These are phyloP conservation scores for Ennomos quercinarius DNA, from an alignment of 2,888 invertebrate species.

Conservation along the genomic window DNA sequence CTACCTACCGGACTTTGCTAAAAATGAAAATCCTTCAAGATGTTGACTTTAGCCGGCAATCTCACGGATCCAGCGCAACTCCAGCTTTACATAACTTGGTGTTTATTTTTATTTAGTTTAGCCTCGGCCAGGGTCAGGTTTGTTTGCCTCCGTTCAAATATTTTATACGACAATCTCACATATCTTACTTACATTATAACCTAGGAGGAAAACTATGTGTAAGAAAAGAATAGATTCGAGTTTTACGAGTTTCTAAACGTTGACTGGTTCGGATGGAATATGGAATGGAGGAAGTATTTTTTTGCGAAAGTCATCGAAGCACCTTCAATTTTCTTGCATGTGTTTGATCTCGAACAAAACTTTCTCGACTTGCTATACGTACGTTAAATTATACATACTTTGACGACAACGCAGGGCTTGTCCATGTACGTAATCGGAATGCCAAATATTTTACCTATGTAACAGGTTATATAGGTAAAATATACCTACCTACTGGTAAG, in stretches of 20 bases:
- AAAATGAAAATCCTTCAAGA: conserved; percentile 38
- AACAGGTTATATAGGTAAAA: no score
- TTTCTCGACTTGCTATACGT: no score
- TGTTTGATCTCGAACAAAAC: no score
- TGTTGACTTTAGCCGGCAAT: conserved; percentile 33
- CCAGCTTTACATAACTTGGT: conserved; percentile 30
- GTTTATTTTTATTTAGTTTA: conserved; percentile 32
- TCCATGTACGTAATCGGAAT: conserved; percentile 15
- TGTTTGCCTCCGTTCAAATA: conserved; percentile 23
- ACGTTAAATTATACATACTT: conserved; percentile 2
- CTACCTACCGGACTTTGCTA: conserved; percentile 33
- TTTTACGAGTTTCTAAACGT: no score
- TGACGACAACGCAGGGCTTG: conserved; percentile 4
- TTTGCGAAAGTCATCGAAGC: no score
- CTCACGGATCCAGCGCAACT: conserved; percentile 33
- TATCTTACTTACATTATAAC: not conserved
- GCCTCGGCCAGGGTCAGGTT: conserved; percentile 20
- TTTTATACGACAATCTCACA: conserved; percentile 13
- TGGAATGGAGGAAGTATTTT: no score
- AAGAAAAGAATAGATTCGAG: no score
- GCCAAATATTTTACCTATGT: conserved; percentile 34
- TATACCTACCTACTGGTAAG: no score
- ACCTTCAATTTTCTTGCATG: no score
- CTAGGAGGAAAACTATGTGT: no score
- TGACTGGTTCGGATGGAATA: no score